Base-by-base conservation (phyloP, 2,888 invertebrate genomes). In the Drosophila multiciliata region DNA sequence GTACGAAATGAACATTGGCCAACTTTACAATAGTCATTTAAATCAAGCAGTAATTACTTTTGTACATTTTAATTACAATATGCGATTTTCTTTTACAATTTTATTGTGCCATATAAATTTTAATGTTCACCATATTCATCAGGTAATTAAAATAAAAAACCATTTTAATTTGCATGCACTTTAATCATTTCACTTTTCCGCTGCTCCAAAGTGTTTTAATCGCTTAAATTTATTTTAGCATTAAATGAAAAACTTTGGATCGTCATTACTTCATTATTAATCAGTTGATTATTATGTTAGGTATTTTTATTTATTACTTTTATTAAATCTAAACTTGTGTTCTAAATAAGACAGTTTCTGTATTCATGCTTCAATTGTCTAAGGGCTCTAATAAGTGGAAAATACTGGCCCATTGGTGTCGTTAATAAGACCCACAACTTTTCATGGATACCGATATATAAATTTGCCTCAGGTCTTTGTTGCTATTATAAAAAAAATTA, bases 21-120 rank as follows among this genome's bases (percentile, higher is more conserved):
- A 50, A 50, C 45, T 38, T 50, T 26, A 33, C 33, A 49, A 70
- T 36, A 45, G 33, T 8, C 58, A 35, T 58, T 70, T 42, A 59
- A 66, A 58, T 52, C 49, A 40, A 23, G 32, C 33, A 29, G 45
- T 66, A 62, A 77, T 66, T 62, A 72, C 38, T 50, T 59, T 29
- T 38, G 66, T 35, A 58, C 33, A 26, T 54, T 58, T 61, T 55
- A 38, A 71, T 53, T 29, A 38, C 32, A 35, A 9, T 33, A 32
- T 49, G 26, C 36, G 26, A 17, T 54, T 23, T n/a, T 54, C 20
- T 23, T 23, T 42, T 26, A 17, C 5, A 15, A 33, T 11, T 17
- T 1, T 1, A 17, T 67, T 40, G 1, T 5, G 12, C 9, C 8
- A 4, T 32, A 35, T 12, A 6, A 11, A 35, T 49, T 59, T n/a